phyloP scores from a whole-genome alignment of 64 coral and sea anemone genomes.

The Stichodactyla mertensii region DNA sequence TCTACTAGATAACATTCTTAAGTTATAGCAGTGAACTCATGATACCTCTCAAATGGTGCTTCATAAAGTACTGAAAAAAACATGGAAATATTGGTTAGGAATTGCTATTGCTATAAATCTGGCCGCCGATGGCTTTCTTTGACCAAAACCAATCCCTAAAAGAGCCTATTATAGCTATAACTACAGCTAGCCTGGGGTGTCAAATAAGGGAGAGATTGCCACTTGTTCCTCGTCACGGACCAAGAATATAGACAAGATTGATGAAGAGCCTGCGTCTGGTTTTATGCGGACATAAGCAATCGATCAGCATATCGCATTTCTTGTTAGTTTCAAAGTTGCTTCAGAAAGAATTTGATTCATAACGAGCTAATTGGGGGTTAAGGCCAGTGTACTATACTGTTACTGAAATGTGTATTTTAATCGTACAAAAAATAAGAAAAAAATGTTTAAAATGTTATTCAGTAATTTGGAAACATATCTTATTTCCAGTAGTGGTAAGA shows the following conservation, averaged over 20 bases:
- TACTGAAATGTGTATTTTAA: background rate
- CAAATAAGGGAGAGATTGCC: background rate
- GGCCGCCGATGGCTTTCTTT: background rate
- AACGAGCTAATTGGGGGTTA: no score
- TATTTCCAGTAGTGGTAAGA: no score
- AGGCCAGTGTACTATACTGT: no score
- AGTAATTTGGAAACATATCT: no score
- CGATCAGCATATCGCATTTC: background rate
- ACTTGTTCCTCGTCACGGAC: background rate
- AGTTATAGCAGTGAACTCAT: no score
- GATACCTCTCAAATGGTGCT: no score
- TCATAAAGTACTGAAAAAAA: background rate
- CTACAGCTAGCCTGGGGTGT: background rate
- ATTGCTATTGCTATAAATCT: slow-evolving; percentile 1
- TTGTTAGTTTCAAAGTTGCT: background rate
- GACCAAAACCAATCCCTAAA: background rate
- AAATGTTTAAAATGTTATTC: background rate
- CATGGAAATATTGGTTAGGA: background rate
- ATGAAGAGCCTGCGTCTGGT: background rate
- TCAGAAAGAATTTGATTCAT: background rate
- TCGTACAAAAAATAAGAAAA: background rate
- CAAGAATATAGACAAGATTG: background rate
- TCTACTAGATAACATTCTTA: no score
- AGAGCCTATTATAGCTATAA: background rate
- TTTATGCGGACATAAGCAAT: background rate